These are phyloP conservation scores for Gibbula magus DNA, from an alignment of 2,888 invertebrate species.

Conservation along the genomic window DNA sequence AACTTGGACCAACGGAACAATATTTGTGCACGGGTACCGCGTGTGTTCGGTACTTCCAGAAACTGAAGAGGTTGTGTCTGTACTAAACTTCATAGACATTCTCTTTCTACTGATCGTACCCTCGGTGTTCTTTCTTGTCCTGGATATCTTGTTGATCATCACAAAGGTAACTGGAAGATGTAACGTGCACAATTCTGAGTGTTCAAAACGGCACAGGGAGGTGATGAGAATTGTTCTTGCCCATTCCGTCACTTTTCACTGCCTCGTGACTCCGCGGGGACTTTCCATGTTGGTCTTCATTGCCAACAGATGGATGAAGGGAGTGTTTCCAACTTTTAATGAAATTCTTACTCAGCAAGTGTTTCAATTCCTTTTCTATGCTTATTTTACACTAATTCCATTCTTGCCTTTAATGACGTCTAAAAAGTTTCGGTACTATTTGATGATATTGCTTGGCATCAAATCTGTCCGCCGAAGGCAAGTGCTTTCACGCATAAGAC, in stretches of 20 bases:
- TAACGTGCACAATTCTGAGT: neutral
- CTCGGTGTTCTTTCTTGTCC: conserved; percentile 49
- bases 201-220: conserved; percentile 41
- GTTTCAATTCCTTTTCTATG: conserved; percentile 57
- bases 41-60: conserved; percentile 57
- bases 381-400: conserved; percentile 58
- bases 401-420: conserved; percentile 51
- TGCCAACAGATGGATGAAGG: conserved; percentile 40
- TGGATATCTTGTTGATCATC: conserved; percentile 43
- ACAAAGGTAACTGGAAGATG: conserved; percentile 27
- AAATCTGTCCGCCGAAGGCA: neutral
- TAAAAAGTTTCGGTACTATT: conserved; percentile 37
- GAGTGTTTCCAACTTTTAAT: conserved; percentile 32
- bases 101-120: conserved; percentile 53
- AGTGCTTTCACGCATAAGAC: neutral
- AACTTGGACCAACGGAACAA: conserved; percentile 58
- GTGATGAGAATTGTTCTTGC: conserved; percentile 48
- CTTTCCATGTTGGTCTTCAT: conserved; percentile 49
- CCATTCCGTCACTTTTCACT: conserved; percentile 50
- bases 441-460: conserved; percentile 16
- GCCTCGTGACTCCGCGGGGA: conserved; percentile 55
- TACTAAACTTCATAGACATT: conserved; percentile 55
- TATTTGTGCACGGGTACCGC: conserved; percentile 36
- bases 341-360: conserved; percentile 52
- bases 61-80: conserved; percentile 51